phyloP scores from a whole-genome alignment of 2,888 invertebrate genomes.

The Platycheirus rosarum region DNA sequence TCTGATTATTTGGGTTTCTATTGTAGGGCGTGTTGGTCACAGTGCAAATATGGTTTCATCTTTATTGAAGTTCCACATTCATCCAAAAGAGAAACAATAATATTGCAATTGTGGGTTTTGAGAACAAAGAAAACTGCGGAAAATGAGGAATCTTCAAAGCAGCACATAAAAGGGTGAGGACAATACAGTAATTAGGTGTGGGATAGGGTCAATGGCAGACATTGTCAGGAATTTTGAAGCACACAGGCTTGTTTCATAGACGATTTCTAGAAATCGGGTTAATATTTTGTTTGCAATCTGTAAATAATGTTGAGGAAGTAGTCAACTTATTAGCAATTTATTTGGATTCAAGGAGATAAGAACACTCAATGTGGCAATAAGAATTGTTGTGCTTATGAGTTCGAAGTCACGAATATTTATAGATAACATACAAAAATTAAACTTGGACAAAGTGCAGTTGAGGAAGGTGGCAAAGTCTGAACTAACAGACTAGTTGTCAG shows the following conservation, averaged over 20 bases:
- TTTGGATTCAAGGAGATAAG: too few species aligned
- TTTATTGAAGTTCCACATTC: constrained; percentile 20
- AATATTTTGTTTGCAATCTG: too few species aligned
- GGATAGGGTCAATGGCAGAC: not conserved
- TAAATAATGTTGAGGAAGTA: too few species aligned
- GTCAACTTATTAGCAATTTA: too few species aligned
- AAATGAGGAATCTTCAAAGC: not conserved
- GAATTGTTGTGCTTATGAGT: constrained; percentile 20
- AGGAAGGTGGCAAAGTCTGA: constrained; percentile 8
- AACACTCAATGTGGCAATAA: too few species aligned
- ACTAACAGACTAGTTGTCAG: not conserved
- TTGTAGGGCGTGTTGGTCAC: constrained; percentile 33
- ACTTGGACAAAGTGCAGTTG: constrained; percentile 21
- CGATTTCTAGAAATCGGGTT: too few species aligned
- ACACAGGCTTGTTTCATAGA: too few species aligned
- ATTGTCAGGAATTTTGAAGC: constrained; percentile 3
- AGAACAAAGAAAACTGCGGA: constrained; percentile 36
- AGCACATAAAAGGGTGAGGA: not conserved
- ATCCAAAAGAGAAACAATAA: not conserved
- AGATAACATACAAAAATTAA: not conserved
- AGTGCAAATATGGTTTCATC: constrained; percentile 38
- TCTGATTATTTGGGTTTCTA: constrained; percentile 10
- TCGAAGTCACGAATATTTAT: not conserved
- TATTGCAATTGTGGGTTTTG: constrained; percentile 38
- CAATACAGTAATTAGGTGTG: constrained; percentile 21